phyloP scores from a whole-genome alignment of 2,113 vertebrate genomes.

The Nanorana parkeri region DNA sequence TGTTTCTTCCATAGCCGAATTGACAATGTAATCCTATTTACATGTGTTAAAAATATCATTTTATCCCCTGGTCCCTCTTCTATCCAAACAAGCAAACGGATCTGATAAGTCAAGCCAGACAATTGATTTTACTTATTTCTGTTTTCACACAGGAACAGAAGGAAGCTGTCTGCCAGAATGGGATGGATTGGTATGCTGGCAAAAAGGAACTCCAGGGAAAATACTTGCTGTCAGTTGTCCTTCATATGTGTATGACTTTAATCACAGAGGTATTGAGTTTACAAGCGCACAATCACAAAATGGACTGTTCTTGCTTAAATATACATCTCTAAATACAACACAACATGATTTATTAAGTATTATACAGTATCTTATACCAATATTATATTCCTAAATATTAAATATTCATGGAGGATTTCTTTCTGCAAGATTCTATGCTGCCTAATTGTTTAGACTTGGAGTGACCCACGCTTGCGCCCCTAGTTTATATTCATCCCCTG shows the following conservation, averaged over 20 bases:
- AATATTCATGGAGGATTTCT: no score
- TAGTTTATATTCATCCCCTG: no score
- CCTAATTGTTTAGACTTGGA: no score
- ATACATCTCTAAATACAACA: not conserved
- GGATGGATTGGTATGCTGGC: slow-evolving; percentile 91
- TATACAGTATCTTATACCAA: not conserved
- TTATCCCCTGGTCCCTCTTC: no score
- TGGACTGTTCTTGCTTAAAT: not conserved
- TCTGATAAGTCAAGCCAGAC: not conserved
- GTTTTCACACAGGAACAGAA: slow-evolving; percentile 64
- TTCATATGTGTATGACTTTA: slow-evolving; percentile 87
- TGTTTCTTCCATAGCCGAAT: no score
- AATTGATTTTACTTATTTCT: not conserved
- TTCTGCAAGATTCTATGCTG: no score
- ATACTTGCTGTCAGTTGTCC: slow-evolving; percentile 80
- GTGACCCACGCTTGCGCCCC: no score
- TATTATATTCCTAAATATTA: not conserved
- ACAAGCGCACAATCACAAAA: not conserved
- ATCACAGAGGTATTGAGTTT: slow-evolving; percentile 80
- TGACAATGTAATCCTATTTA: no score
- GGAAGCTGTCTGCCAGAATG: slow-evolving; percentile 82
- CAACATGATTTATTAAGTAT: not conserved
- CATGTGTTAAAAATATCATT: no score
- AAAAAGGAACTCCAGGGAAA: slow-evolving; percentile 77
- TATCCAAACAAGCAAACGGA: no score